Base-by-base conservation (phyloP, 2,888 invertebrate species). In the Tanytarsus gracilentus region DNA sequence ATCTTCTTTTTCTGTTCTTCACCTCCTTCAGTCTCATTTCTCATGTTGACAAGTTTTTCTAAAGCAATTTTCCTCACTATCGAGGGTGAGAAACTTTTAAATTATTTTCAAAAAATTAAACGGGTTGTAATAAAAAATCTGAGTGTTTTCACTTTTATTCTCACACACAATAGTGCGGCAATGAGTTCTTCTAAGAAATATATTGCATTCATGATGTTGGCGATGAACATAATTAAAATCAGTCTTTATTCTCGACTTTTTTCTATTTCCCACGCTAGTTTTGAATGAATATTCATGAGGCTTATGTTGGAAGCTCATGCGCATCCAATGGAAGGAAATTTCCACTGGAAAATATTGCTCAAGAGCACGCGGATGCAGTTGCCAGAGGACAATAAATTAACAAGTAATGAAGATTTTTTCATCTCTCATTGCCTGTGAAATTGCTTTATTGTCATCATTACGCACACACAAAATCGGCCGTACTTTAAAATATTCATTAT, bases 201-300 rank as follows among this genome's bases (percentile, higher is more conserved):
- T n/a, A n/a, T 9, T 44, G 18, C 21, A 44, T 18, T 16, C 18
- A 40, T 44, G 23, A 51, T 25, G 29, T 51, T 51, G 51, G 30
- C 25, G 21, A 16, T n/a, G 21, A 51, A 21, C 30, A 44, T 51
- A 51, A 51, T 51, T 51, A 51, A 51, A 51, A 51, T 51, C 51
- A 50, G 50, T 50, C 50, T 50, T 50, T 30, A 51, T 29, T 29
- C 14, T 40, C n/a, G n/a, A n/a, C n/a, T n/a, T n/a, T n/a, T 9
- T n/a, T 33, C 33, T 5, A 33, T n/a, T 33, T 11, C 40, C 23
- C 44, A 18, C n/a, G n/a, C n/a, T n/a, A n/a, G n/a, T n/a, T 44
- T 44, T 44, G 30, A 29, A 51, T 51, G 30, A 51, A 51, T 51
- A 51, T 51, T 51, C 30, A 51, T 51, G 51, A 51, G 18, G 29